phyloP scores from a whole-genome alignment of 1,140 invertebrate species.

The Bicyclus anynana region DNA sequence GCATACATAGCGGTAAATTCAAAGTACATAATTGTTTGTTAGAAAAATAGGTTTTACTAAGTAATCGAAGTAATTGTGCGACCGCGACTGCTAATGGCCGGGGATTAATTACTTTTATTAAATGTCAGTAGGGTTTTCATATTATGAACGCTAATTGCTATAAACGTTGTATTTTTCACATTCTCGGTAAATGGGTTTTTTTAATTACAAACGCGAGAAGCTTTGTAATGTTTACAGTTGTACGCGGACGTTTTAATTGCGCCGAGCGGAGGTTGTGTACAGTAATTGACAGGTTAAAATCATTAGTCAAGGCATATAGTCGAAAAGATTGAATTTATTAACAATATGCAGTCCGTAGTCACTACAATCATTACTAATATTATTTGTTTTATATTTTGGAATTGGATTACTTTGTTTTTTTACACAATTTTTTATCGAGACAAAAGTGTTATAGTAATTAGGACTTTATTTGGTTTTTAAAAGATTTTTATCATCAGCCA shows the following conservation, averaged over 20 bases:
- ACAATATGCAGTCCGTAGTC: background rate
- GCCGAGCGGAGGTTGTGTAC: conserved; percentile 59
- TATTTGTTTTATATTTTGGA: no score
- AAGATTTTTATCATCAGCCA: no score
- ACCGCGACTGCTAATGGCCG: conserved; percentile 37
- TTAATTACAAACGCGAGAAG: conserved; percentile 58
- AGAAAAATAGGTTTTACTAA: conserved; percentile 11
- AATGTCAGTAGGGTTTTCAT: conserved; percentile 47
- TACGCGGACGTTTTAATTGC: conserved; percentile 65
- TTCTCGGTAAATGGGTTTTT: conserved; percentile 63
- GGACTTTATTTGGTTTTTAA: no score
- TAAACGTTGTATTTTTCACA: conserved; percentile 67
- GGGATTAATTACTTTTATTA: conserved; percentile 61
- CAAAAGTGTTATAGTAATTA: no score
- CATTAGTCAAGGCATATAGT: conserved; percentile 52
- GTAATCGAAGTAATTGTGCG: conserved; percentile 39
- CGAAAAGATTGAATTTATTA: conserved; percentile 24
- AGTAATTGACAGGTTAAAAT: conserved; percentile 54
- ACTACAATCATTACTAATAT: background rate
- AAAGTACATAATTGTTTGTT: conserved; percentile 9
- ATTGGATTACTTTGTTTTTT: no score
- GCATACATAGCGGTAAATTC: conserved; percentile 12
- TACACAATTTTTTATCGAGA: no score
- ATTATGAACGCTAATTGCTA: conserved; percentile 60
- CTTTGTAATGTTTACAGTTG: conserved; percentile 66